A percentile compares a stretch with the other conserved stretches of the same genome.
Evolutionary conservation across 2,797 vertebrate species (phyloP).

Genomic region (Catharus ustulatus): DNA sequence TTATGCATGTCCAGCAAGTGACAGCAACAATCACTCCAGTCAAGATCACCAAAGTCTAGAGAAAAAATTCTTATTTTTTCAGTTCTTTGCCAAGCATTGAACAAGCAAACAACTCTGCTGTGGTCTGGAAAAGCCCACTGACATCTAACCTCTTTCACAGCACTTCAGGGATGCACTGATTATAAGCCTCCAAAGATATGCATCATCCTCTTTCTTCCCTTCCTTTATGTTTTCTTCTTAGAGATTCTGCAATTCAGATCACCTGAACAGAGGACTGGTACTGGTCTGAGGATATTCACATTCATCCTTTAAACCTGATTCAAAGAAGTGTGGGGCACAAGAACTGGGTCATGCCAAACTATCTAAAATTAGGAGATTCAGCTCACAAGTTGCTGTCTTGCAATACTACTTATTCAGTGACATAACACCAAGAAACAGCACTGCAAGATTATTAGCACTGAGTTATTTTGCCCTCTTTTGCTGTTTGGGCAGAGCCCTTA

Average conservation of each 20-base stretch:
- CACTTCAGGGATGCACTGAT: not conserved
- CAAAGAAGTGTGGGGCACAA: not conserved
- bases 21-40: not conserved
- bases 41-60: not conserved
- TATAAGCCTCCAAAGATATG: not conserved
- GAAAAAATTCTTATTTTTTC: too few species aligned
- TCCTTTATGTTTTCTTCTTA: not conserved
- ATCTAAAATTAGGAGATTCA: not conserved
- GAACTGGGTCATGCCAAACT: not conserved
- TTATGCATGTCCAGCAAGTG: not conserved
- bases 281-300: not conserved
- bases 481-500: not conserved
- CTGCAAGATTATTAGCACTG: not conserved
- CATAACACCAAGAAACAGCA: not conserved
- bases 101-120: fast-evolving
- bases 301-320: not conserved
- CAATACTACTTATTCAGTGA: not conserved
- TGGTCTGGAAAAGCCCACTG: not conserved
- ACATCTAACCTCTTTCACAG: not conserved
- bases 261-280: not conserved
- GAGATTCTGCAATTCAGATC: not conserved
- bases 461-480: not conserved
- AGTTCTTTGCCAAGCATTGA: not conserved
- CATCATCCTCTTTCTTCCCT: not conserved
- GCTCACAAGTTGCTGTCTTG: not conserved